A percentile compares a stretch with the other conserved stretches of the same genome.
Conservation (phyloP, 2,888 invertebrate species). For the Erannis defoliaria region DNA sequence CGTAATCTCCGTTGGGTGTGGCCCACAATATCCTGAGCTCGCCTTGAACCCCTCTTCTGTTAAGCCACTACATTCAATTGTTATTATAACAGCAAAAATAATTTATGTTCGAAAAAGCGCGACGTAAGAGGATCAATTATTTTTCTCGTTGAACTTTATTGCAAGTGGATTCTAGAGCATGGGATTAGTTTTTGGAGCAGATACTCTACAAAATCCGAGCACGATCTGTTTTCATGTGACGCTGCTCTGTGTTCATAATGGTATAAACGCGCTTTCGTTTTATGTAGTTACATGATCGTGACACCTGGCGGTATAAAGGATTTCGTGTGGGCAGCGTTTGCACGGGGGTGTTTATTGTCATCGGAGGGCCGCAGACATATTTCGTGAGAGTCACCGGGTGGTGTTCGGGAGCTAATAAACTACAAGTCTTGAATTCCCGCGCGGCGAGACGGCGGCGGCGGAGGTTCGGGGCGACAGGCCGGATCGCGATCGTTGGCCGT, state of each 20-base stretch:
- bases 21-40: conserved; percentile 78
- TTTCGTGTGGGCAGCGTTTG: conserved; percentile 66
- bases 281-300: conserved; percentile 64
- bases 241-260: conserved; percentile 58
- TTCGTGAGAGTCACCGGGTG: conserved; percentile 59
- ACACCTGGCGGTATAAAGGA: conserved; percentile 71
- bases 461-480: conserved; percentile 41
- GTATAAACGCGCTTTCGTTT: conserved; percentile 62
- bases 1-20: conserved; percentile 79
- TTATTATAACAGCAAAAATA: conserved; percentile 58
- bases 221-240: conserved; percentile 44
- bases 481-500: conserved; percentile 63
- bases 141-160: conserved; percentile 24
- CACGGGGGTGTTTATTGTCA: conserved; percentile 70
- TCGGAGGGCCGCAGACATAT: conserved; percentile 66
- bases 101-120: conserved; percentile 39
- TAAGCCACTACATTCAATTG: conserved; percentile 64
- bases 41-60: conserved; percentile 63
- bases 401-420: conserved; percentile 68
- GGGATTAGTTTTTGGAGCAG: conserved; percentile 36
- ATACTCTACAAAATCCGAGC: conserved; percentile 38
- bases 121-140: conserved; percentile 34
- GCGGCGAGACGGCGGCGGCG: conserved; percentile 46
- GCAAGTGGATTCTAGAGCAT: conserved; percentile 10
- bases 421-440: conserved; percentile 59